Percentiles rank a stretch among this genome's conserved stretches.
Evolutionary conservation across 1,140 invertebrate species (phyloP).

Genomic region (Copidosoma floridanum): DNA sequence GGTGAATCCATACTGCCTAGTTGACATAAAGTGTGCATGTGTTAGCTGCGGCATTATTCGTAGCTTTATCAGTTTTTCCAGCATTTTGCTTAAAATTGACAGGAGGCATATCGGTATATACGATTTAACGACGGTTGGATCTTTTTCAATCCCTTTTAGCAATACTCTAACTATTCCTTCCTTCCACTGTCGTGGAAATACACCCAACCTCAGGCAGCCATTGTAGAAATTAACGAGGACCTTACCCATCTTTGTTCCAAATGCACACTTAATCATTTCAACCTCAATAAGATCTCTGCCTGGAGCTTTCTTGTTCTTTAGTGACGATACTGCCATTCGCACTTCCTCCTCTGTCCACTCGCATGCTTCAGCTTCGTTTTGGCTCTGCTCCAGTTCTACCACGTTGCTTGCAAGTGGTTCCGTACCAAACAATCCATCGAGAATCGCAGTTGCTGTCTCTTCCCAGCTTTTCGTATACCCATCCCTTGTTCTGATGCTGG

Average conservation of each 20-base stretch:
- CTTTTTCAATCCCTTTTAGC: neutral
- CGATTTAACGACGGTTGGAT: neutral
- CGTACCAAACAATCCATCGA: neutral
- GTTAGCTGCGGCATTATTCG: neutral
- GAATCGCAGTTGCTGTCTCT: neutral
- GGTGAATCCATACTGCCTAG: neutral
- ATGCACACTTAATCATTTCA: neutral
- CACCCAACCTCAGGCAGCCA: neutral
- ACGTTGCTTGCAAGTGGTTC: constrained; percentile 17
- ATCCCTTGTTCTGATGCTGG: neutral
- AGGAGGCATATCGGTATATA: neutral
- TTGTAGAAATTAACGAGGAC: neutral
- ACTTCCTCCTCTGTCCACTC: neutral
- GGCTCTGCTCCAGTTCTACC: too few relatives aligned
- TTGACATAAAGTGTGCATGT: neutral
- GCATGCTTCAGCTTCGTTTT: too few relatives aligned
- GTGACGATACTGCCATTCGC: neutral
- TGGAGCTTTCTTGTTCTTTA: neutral
- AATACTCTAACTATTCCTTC: neutral
- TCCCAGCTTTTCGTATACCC: neutral
- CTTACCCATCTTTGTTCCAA: neutral
- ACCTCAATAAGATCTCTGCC: neutral
- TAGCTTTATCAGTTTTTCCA: neutral
- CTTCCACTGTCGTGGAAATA: neutral
- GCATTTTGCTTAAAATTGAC: neutral